Conservation (phyloP, 2,888 invertebrate species). For the Mythimna pallens region DNA sequence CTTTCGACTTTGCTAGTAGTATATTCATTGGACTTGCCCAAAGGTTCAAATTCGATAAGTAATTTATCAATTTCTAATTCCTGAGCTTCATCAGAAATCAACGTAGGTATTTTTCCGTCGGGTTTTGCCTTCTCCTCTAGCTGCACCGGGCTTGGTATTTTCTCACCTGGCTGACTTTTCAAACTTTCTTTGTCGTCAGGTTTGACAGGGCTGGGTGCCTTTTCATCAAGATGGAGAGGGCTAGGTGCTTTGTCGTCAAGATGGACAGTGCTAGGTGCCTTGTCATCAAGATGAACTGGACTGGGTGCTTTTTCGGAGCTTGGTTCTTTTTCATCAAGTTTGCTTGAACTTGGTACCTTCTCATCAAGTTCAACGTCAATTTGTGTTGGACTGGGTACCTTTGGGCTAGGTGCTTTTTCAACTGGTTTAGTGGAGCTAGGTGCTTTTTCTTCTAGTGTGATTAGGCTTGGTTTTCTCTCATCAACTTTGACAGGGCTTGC, state of each 20-base stretch:
- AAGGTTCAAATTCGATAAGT: slow-evolving; percentile 29
- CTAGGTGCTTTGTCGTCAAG: slow-evolving; percentile 12
- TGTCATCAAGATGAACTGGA: slow-evolving; percentile 8
- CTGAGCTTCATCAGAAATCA: slow-evolving; percentile 39
- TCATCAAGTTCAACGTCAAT: slow-evolving; percentile 13
- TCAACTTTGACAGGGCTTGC: background rate
- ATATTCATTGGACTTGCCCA: slow-evolving; percentile 37
- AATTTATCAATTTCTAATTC: slow-evolving; percentile 32
- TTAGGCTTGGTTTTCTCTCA: background rate
- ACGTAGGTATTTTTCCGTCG: slow-evolving; percentile 14
- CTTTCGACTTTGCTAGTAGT: slow-evolving; percentile 19
- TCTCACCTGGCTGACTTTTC: background rate
- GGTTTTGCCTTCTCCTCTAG: background rate
- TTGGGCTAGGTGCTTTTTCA: slow-evolving; percentile 2
- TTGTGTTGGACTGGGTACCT: background rate
- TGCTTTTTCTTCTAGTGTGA: slow-evolving; percentile 21
- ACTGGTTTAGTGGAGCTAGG: slow-evolving; percentile 20
- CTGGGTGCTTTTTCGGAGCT: slow-evolving; percentile 20
- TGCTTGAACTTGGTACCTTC: background rate
- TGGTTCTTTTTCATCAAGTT: slow-evolving; percentile 2
- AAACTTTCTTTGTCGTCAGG: background rate
- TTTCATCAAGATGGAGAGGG: slow-evolving; percentile 9
- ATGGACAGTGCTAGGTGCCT: background rate
- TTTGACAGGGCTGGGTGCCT: background rate
- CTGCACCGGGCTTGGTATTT: slow-evolving; percentile 32